These are phyloP conservation scores for Caradrina clavipalpis DNA, from an alignment of 2,888 invertebrate genomes.

Conservation along the genomic window DNA sequence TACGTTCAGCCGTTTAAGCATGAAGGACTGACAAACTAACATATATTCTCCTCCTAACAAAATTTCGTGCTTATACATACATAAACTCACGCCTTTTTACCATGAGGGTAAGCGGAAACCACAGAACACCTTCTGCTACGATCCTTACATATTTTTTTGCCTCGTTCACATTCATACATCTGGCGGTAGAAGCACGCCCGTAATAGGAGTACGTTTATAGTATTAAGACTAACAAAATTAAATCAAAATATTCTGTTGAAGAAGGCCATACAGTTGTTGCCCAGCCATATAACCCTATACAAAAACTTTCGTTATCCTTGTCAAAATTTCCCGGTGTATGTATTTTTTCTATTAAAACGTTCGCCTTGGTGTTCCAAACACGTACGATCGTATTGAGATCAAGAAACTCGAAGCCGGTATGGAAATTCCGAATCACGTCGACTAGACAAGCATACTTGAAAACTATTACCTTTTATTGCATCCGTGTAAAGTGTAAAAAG, in stretches of 20 bases:
- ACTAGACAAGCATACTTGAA: slow-evolving; percentile 33
- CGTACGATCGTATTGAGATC: slow-evolving; percentile 33
- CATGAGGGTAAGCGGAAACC: no score
- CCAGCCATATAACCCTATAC: not conserved
- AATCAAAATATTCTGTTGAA: not conserved
- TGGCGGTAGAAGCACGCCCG: no score
- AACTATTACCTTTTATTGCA: slow-evolving; percentile 54
- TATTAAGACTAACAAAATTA: no score
- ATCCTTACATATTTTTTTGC: no score
- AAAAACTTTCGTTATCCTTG: slow-evolving; percentile 10
- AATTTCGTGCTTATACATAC: no score
- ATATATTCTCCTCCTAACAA: no score
- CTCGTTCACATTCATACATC: no score
- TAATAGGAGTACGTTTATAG: no score
- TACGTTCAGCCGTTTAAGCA: no score
- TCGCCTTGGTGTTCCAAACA: slow-evolving; percentile 27
- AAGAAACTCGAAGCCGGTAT: slow-evolving; percentile 33
- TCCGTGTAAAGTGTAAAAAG: slow-evolving; percentile 47
- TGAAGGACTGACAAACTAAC: no score
- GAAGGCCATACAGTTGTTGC: not conserved
- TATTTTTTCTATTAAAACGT: slow-evolving; percentile 19
- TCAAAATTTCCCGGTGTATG: slow-evolving; percentile 28
- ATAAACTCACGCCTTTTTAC: no score
- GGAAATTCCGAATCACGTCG: slow-evolving; percentile 41
- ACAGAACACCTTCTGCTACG: no score